These are phyloP conservation scores for Pristionchus arcanus DNA, from an alignment of 2,888 invertebrate species.

Conservation along the genomic window DNA sequence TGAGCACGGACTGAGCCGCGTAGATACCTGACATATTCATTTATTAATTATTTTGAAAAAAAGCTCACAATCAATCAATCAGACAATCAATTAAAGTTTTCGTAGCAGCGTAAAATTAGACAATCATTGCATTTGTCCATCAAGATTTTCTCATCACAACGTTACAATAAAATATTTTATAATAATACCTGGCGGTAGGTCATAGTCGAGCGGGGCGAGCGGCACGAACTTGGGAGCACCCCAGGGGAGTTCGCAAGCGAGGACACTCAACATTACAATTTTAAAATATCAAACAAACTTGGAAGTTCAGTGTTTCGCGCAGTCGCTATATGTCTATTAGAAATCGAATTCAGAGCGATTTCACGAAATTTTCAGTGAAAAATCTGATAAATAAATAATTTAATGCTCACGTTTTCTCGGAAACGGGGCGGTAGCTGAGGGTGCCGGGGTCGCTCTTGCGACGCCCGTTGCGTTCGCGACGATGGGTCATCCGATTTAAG, in stretches of 20 bases:
- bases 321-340: too few relatives aligned
- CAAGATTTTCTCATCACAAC: neutral
- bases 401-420: conserved; percentile 63
- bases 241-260: conserved; percentile 76
- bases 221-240: conserved; percentile 72
- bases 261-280: conserved; percentile 61
- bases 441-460: conserved; percentile 71
- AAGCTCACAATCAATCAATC: too few relatives aligned
- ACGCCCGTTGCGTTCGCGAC: conserved; percentile 63
- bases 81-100: too few relatives aligned
- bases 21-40: conserved; percentile 9
- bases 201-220: conserved; percentile 68
- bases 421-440: conserved; percentile 59
- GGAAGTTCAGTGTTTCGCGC: neutral
- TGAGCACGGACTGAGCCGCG: conserved; percentile 87
- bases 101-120: too few relatives aligned
- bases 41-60: neutral
- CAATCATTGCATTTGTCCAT: too few relatives aligned
- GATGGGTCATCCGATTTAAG: conserved; percentile 47
- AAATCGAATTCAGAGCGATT: neutral
- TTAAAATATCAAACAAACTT: neutral
- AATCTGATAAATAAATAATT: neutral
- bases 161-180: neutral
- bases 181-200: conserved; percentile 61
- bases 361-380: neutral